Evolutionary conservation across 2,113 vertebrate species (phyloP).

Genomic region (Piaya cayana): DNA sequence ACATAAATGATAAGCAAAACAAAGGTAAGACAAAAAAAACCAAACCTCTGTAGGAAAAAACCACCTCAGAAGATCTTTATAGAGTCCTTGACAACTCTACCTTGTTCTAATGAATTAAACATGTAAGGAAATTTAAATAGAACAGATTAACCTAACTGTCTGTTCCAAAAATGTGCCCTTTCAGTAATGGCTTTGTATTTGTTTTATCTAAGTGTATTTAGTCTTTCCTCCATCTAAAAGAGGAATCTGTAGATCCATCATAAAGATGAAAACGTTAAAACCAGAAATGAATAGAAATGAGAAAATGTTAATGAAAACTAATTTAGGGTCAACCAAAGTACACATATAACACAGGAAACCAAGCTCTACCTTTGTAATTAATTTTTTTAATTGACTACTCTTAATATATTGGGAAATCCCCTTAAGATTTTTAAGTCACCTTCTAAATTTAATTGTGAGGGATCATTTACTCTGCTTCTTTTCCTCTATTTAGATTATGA

Average conservation of each 20-base stretch:
- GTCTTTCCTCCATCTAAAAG: background rate
- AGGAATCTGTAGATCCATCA: background rate
- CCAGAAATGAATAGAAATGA: background rate
- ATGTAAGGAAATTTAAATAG: slow-evolving; percentile 26
- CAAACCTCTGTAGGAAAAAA: background rate
- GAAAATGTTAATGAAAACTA: background rate
- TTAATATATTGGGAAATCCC: slow-evolving; percentile 21
- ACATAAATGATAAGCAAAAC: background rate
- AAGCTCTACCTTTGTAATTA: slow-evolving; percentile 24
- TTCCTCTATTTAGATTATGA: slow-evolving; percentile 7
- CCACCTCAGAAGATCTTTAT: background rate
- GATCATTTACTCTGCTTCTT: slow-evolving; percentile 34
- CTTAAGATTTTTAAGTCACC: slow-evolving; percentile 45
- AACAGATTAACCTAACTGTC: background rate
- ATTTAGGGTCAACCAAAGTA: background rate
- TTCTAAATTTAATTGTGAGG: slow-evolving; percentile 37
- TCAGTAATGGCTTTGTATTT: slow-evolving; percentile 12
- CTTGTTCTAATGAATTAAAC: slow-evolving; percentile 4
- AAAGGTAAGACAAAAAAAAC: background rate
- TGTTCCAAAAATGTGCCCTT: slow-evolving; percentile 9
- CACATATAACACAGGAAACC: background rate
- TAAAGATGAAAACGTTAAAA: background rate
- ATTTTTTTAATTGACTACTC: background rate
- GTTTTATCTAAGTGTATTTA: slow-evolving; percentile 1
- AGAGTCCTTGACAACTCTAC: background rate